phyloP scores from a whole-genome alignment of 2,888 invertebrate species.

The Dermolepida albohirtum region DNA sequence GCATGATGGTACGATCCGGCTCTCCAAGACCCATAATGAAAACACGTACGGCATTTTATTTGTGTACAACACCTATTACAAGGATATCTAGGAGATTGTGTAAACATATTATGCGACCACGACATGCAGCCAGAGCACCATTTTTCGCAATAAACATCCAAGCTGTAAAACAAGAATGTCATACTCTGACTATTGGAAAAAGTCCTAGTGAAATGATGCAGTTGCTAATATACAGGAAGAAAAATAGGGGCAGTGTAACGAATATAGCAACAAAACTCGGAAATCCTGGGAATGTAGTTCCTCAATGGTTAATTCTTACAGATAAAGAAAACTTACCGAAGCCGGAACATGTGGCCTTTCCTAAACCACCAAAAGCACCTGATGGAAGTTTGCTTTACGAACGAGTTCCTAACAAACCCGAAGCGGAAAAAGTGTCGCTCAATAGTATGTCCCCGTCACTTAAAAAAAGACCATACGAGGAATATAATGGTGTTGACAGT shows the following conservation, averaged over 20 bases:
- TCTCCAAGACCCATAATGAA: constrained; percentile 96
- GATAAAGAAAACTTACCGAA: constrained; percentile 82
- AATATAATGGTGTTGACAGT: constrained; percentile 91
- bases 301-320: constrained; percentile 79
- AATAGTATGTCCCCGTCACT: constrained; percentile 71
- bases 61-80: constrained; percentile 91
- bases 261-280: constrained; percentile 79
- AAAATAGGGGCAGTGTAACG: constrained; percentile 75
- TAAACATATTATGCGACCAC: constrained; percentile 82
- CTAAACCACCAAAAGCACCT: constrained; percentile 90
- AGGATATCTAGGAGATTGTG: constrained; percentile 90
- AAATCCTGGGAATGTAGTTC: constrained; percentile 70
- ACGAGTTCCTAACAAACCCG: constrained; percentile 83
- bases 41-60: constrained; percentile 95
- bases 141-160: constrained; percentile 81
- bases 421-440: constrained; percentile 75
- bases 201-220: constrained; percentile 69
- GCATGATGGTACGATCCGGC: constrained; percentile 78
- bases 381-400: constrained; percentile 91
- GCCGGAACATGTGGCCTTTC: constrained; percentile 86
- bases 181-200: constrained; percentile 70
- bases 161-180: constrained; percentile 90
- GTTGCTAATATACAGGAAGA: constrained; percentile 69
- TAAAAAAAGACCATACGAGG: constrained; percentile 89
- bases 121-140: constrained; percentile 91